A percentile compares a stretch with the other conserved stretches of the same genome.
phyloP scores from a whole-genome alignment of 1,140 invertebrate species.

The Hestina assimilis region DNA sequence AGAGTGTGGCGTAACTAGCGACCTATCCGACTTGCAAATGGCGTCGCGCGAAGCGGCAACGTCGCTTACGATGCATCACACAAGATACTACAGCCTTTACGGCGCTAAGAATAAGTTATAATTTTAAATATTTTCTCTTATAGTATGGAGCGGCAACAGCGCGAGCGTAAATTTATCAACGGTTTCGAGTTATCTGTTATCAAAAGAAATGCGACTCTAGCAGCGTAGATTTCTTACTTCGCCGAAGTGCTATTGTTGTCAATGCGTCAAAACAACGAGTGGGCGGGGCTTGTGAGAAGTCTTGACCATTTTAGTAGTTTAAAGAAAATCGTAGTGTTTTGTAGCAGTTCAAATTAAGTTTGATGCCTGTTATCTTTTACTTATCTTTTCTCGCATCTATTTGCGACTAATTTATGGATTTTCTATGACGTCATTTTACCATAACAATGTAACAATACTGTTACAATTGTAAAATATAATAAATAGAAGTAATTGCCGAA shows the following conservation, averaged over 20 bases:
- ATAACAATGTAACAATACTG: too few species aligned
- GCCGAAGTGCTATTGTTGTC: slow-evolving; percentile 2
- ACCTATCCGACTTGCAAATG: slow-evolving; percentile 63
- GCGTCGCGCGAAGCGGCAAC: slow-evolving; percentile 48
- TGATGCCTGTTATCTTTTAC: background rate
- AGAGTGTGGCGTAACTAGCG: slow-evolving; percentile 58
- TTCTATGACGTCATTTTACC: background rate
- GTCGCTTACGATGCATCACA: slow-evolving; percentile 28
- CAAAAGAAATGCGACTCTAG: slow-evolving; percentile 28
- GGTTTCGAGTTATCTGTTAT: slow-evolving; percentile 42
- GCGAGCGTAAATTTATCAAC: slow-evolving; percentile 63
- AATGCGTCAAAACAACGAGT: slow-evolving; percentile 8
- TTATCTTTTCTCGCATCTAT: background rate
- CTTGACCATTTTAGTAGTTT: background rate
- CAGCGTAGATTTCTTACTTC: background rate
- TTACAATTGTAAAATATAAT: too few species aligned
- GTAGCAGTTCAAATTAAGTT: background rate
- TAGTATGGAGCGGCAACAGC: slow-evolving; percentile 44
- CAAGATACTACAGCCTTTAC: background rate
- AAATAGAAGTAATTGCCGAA: too few species aligned
- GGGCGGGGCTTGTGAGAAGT: background rate
- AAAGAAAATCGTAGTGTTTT: background rate
- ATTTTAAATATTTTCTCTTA: background rate
- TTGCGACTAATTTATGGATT: background rate
- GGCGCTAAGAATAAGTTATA: background rate